These are phyloP conservation scores for Sinosuthora webbiana DNA, from an alignment of 2,113 vertebrate genomes.

Conservation along the genomic window DNA sequence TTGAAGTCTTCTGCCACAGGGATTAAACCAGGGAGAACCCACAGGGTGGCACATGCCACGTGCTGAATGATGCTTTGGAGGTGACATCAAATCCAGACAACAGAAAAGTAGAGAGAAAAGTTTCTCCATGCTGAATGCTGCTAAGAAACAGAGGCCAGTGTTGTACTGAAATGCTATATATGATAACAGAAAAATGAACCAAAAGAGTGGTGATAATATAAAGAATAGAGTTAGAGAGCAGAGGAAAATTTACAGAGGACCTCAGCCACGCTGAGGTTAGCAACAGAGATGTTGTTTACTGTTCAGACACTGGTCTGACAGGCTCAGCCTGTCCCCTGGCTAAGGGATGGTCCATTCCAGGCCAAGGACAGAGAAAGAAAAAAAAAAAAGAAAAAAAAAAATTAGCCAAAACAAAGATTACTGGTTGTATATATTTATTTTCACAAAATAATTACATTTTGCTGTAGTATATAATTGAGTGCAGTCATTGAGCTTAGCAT, in stretches of 20 bases:
- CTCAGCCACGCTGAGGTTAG: conserved; percentile 32
- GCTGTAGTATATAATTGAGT: neutral
- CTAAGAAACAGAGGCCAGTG: conserved; percentile 55
- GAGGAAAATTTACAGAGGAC: conserved; percentile 34
- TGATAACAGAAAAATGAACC: neutral
- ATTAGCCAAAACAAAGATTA: conserved; percentile 20
- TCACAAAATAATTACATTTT: neutral
- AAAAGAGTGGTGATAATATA: neutral
- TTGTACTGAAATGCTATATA: conserved; percentile 37
- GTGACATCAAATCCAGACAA: conserved; percentile 27
- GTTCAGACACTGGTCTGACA: neutral
- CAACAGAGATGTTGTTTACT: conserved; percentile 16
- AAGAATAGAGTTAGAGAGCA: neutral
- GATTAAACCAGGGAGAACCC: conserved; percentile 25
- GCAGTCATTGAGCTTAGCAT: neutral
- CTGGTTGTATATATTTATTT: neutral
- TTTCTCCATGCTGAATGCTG: conserved; percentile 46
- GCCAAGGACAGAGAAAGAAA: conserved; percentile 2
- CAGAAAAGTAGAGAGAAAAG: conserved; percentile 46
- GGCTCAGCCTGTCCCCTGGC: conserved; percentile 43
- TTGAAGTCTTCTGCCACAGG: conserved; percentile 32
- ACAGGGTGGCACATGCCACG: neutral
- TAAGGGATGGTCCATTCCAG: conserved; percentile 28
- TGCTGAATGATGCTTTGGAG: conserved; percentile 53
- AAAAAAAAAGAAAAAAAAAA: neutral